Percentiles rank a stretch among this genome's conserved stretches.
phyloP scores from a whole-genome alignment of 2,113 vertebrate genomes.

The Hylia prasina region DNA sequence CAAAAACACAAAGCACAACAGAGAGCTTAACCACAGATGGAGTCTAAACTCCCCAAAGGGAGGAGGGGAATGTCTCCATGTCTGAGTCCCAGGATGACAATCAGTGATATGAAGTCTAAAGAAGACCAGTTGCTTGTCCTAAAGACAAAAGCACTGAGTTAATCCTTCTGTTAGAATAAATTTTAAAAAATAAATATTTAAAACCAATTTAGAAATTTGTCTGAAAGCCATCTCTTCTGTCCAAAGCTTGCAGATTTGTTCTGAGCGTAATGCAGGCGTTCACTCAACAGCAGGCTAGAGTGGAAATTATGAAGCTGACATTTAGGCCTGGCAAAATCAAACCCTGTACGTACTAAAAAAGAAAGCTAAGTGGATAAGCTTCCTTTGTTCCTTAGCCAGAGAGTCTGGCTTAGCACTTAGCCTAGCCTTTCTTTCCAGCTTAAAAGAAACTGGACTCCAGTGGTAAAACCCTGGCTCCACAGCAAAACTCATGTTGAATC shows the following conservation, averaged over 20 bases:
- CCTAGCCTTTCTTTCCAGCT: neutral
- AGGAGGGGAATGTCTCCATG: fast-evolving
- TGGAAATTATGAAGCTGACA: neutral
- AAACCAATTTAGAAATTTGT: neutral
- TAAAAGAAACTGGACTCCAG: neutral
- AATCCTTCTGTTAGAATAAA: neutral
- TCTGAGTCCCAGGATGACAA: neutral
- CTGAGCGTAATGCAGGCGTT: neutral
- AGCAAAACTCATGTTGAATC: neutral
- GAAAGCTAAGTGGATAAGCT: neutral
- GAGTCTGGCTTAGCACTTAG: neutral
- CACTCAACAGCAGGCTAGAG: neutral
- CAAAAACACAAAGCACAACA: neutral
- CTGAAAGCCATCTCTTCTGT: neutral
- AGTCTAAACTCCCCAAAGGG: neutral
- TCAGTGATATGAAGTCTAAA: neutral
- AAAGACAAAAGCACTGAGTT: neutral
- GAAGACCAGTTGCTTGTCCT: neutral
- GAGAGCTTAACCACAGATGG: neutral
- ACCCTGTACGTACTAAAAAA: neutral
- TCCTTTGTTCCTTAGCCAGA: neutral
- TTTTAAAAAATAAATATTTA: neutral
- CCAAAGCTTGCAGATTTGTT: neutral
- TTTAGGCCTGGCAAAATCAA: neutral
- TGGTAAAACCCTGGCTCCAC: neutral